A percentile compares a stretch with the other conserved stretches of the same genome.
Evolutionary conservation across 2,113 vertebrate species (phyloP).

Genomic region (Pygoscelis adeliae): DNA sequence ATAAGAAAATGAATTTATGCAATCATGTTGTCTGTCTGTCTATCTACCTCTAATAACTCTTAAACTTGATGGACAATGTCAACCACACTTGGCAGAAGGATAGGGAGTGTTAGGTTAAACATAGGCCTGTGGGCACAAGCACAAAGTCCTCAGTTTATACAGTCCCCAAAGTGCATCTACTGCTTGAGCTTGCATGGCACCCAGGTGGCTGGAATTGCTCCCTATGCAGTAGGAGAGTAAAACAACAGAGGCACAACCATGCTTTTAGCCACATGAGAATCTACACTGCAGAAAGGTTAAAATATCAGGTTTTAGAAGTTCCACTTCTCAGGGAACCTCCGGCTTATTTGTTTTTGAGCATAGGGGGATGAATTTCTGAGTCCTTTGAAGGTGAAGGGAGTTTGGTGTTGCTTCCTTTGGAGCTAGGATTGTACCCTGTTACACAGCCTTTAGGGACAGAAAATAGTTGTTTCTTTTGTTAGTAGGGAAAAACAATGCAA

Average conservation of each 20-base stretch:
- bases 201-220: background rate
- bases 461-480: constrained; percentile 5
- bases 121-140: background rate
- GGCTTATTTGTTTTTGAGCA: background rate
- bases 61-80: background rate
- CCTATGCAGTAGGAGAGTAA: background rate
- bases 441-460: background rate
- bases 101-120: background rate
- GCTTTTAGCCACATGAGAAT: background rate
- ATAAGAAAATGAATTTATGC: background rate
- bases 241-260: background rate
- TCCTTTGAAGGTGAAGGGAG: background rate
- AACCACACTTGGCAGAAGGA: background rate
- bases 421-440: background rate
- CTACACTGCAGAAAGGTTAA: background rate
- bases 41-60: background rate
- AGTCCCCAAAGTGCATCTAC: background rate
- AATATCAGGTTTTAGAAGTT: background rate
- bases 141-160: background rate
- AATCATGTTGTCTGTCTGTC: background rate
- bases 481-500: background rate
- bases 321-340: background rate
- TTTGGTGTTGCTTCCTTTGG: background rate
- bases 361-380: background rate
- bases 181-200: background rate